Conservation (phyloP, 2,113 vertebrate genomes). For the Oreochromis spilurus region DNA sequence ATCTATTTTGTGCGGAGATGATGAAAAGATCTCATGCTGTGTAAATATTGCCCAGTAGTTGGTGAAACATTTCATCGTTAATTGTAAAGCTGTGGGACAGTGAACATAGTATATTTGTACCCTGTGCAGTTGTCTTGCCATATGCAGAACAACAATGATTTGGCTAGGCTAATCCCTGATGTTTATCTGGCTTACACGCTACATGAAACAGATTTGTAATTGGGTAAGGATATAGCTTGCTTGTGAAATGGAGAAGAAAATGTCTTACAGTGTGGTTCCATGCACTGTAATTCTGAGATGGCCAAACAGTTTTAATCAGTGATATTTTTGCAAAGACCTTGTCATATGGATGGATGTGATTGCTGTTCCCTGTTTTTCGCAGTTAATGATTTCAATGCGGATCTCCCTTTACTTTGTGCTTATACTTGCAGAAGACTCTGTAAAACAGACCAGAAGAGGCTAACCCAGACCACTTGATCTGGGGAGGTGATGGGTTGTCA, state of each 20-base stretch:
- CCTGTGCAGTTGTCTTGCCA: background rate
- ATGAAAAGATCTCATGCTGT: background rate
- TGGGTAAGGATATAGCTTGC: background rate
- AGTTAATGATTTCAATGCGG: background rate
- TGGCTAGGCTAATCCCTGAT: background rate
- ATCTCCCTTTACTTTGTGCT: conserved; percentile 22
- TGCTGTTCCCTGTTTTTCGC: background rate
- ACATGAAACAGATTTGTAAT: background rate
- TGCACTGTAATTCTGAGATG: background rate
- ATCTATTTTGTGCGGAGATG: background rate
- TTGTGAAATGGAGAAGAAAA: background rate
- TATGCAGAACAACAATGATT: background rate
- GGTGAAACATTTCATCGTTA: background rate
- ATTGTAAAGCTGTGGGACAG: background rate
- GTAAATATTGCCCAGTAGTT: background rate
- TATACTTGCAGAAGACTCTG: background rate
- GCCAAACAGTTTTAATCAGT: background rate
- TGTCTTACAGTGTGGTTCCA: background rate
- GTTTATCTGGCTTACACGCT: background rate
- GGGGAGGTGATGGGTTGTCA: conserved; percentile 41
- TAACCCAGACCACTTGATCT: conserved; percentile 19
- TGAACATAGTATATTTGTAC: background rate
- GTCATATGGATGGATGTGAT: background rate
- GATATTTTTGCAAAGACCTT: background rate
- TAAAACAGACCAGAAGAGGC: conserved; percentile 3